Evolutionary conservation across 2,888 invertebrate species (phyloP), one percentile per base, ranked within the genome.

Genomic region (Capitulum mitella): DNA sequence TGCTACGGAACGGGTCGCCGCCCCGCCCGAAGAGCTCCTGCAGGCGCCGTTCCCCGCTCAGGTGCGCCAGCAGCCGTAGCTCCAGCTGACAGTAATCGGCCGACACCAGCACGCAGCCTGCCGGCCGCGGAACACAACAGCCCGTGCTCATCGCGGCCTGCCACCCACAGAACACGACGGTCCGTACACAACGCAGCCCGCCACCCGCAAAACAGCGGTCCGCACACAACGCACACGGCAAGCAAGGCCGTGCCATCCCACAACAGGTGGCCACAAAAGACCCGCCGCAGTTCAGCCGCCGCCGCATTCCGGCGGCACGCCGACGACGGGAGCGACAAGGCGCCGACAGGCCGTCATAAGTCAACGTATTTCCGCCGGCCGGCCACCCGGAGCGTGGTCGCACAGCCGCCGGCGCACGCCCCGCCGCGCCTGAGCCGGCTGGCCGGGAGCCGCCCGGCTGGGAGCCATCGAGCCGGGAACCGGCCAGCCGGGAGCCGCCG

Each of bases 21-120:
- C 22, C 37, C 5, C 70, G 70, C 6, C 14, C 1, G 70, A 70
- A 70, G 22, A 70, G 70, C 37, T 3, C 34, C 70, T 37, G 70
- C 22, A 70, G 37, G 22, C 70, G 70, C 22, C 16, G 22, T 26
- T 98, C 98, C 81, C 89, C 87, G 16, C 94, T 93, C 80, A 97
- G 90, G 87, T 98, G 97, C 32, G 98, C 94, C 83, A 99, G 87
- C 80, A 99, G 90, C 82, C 99, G 89, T 85, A 99, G 89, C 87
- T 99, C 99, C 80, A 99, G 85, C 86, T 99, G 99, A 83, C 95
- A 95, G 87, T 96, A 99, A 87, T 99, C 98, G 0, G 97, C 97
- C 0, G 97, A 92, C 76, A 99, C 86, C 79, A 98, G 87, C 76
- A 92, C 86, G 70, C 85, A 85, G 79, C 86, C 88, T 85, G 81